A percentile compares a stretch with the other conserved stretches of the same genome.
phyloP scores from a whole-genome alignment of 1,140 invertebrate genomes.

The Augochlora pura region DNA sequence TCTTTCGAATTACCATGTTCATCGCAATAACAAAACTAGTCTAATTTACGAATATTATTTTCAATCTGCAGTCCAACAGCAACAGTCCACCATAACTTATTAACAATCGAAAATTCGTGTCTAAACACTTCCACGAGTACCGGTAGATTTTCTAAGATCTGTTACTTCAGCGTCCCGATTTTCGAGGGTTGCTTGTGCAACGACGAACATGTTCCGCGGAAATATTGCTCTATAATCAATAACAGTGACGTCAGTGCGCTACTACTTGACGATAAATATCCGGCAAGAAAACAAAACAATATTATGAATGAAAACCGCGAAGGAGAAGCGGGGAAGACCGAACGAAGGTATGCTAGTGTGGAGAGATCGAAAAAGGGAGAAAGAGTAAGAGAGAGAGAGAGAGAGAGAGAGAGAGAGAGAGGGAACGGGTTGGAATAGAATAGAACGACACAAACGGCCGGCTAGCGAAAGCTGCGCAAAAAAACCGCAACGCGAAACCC shows the following conservation, averaged over 20 bases:
- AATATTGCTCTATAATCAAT: not conserved
- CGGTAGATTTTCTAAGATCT: no score
- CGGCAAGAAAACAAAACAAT: not conserved
- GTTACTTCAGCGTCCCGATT: no score
- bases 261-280: not conserved
- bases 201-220: not conserved
- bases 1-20: no score
- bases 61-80: no score
- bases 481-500: conserved; percentile 63
- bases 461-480: conserved; percentile 64
- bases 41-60: no score
- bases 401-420: no score
- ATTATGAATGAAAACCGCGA: conserved; percentile 10
- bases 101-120: no score
- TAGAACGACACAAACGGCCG: conserved; percentile 42
- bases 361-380: not conserved
- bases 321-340: conserved; percentile 17
- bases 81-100: no score
- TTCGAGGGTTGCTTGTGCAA: no score
- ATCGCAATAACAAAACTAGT: no score
- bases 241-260: not conserved
- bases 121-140: no score
- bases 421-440: conserved; percentile 24
- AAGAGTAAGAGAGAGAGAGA: no score
- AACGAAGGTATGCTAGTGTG: not conserved